phyloP scores from a whole-genome alignment of 2,113 vertebrate species.

The Noturus placidus region DNA sequence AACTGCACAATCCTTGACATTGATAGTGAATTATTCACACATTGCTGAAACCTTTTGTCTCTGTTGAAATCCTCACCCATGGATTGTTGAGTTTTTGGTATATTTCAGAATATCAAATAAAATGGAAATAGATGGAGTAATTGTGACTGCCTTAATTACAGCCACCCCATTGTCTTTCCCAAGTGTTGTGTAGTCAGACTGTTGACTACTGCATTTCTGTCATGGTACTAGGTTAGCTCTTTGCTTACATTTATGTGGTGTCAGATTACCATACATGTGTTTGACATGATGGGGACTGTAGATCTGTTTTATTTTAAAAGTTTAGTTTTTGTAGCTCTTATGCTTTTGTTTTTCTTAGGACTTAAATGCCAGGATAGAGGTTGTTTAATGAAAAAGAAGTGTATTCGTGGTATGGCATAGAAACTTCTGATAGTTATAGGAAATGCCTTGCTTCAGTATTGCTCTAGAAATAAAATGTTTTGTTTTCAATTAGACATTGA shows the following conservation, averaged over 20 bases:
- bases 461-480: neutral
- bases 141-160: neutral
- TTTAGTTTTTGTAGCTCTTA: neutral
- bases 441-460: neutral
- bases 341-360: neutral
- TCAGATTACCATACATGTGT: conserved; percentile 70
- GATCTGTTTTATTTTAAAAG: conserved; percentile 52
- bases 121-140: neutral
- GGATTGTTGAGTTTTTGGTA: neutral
- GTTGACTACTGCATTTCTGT: conserved; percentile 47
- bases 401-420: neutral
- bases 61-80: neutral
- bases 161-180: neutral
- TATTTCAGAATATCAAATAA: neutral
- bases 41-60: neutral
- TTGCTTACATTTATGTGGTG: conserved; percentile 68
- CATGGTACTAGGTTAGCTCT: conserved; percentile 59
- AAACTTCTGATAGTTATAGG: neutral
- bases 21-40: neutral
- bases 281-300: conserved; percentile 51
- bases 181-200: conserved; percentile 50
- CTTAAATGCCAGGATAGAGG: neutral
- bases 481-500: neutral
- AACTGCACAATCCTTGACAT: neutral
- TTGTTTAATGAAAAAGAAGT: neutral